phyloP scores from a whole-genome alignment of 2,888 invertebrate genomes.

The Hyles lineata region DNA sequence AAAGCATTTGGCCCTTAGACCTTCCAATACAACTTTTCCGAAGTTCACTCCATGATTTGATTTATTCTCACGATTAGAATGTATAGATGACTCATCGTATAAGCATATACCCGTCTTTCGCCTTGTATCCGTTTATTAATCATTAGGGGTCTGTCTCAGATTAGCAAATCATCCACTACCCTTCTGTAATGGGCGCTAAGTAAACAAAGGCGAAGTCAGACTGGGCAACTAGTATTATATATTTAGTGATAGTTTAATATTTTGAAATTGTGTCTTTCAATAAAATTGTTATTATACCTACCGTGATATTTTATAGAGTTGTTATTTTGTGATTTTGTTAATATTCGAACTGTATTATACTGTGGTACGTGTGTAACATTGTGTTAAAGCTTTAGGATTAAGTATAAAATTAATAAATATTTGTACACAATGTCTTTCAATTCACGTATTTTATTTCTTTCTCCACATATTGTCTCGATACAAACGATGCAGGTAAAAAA shows the following conservation, averaged over 20 bases:
- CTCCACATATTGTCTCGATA: background rate
- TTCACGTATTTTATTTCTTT: conserved; percentile 14
- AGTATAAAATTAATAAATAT: background rate
- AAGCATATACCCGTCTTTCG: background rate
- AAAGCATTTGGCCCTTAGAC: too few relatives aligned
- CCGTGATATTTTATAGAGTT: conserved; percentile 1
- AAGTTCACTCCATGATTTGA: conserved; percentile 13
- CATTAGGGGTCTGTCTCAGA: too few relatives aligned
- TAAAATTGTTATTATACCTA: background rate
- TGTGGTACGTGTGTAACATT: background rate
- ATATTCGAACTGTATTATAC: conserved; percentile 29
- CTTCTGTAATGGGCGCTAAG: too few relatives aligned
- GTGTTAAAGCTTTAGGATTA: background rate
- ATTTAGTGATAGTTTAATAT: background rate
- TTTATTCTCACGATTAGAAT: conserved; percentile 1
- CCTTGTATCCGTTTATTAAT: background rate
- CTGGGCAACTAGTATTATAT: background rate
- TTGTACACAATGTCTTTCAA: conserved; percentile 19
- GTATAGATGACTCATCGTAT: background rate
- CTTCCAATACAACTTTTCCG: background rate
- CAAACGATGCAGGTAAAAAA: conserved; percentile 29
- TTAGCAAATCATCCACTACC: too few relatives aligned
- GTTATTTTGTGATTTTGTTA: background rate
- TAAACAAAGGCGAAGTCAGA: too few relatives aligned
- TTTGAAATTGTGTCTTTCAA: conserved; percentile 5